Base-by-base conservation (phyloP, 2,888 invertebrate genomes). In the Prosapia bicincta region DNA sequence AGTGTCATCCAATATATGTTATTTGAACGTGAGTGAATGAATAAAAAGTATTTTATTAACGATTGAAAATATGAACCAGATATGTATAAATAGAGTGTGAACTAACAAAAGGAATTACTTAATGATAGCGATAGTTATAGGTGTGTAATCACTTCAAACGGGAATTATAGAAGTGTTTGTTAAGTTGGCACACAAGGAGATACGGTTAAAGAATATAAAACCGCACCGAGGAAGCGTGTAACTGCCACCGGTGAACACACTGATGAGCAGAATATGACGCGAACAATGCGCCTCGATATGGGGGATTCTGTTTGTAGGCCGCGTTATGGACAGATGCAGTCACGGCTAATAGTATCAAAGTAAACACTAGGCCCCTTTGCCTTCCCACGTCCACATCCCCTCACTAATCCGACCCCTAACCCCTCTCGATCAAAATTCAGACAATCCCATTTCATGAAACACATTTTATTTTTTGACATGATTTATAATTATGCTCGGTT, bases 401-500 rank as follows among this genome's bases (percentile, higher is more conserved):
- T 68, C 28, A 9, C 68, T n/a, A n/a, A 24, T 25, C 24, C 26
- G 7, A 26, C 9, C 20, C 43, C 25, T 13, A 43, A 69, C 28
- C 25, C 72, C 30, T 68, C 68, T 68, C 9, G 28, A 26, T 13
- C 66, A 71, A 71, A 67, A 66, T 71, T 67, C 70, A 54, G 54
- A 54, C 54, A 74, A 74, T 74, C 74, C 69, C 54, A 74, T 74
- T 74, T 74, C 74, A 54, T 66, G 69, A 65, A 74, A 38, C 74
- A 65, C 74, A 26, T 74, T 69, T 74, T 69, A 54, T 54, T 73
- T 32, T 73, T 67, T 20, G 68, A 74, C 74, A 74, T 74, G 74
- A 74, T 74, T 74, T 74, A 74, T 74, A 74, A 74, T 74, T 74
- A 74, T 74, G 74, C 69, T 69, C 69, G n/a, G 69, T 69, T 74